A percentile compares a stretch with the other conserved stretches of the same genome.
phyloP scores from a whole-genome alignment of 2,888 invertebrate species.

The Orthosia incerta region DNA sequence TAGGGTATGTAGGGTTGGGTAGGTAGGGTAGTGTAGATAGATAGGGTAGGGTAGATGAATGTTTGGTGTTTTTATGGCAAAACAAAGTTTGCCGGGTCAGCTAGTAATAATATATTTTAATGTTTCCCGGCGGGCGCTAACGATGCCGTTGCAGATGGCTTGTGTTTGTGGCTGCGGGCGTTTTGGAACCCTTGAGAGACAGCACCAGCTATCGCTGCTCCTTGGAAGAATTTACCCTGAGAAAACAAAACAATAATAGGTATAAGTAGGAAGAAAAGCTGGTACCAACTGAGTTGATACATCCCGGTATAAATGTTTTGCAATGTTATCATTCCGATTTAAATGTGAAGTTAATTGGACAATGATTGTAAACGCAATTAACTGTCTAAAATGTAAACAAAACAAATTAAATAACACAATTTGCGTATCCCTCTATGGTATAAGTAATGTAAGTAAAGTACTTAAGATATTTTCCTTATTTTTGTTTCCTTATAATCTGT shows the following conservation, averaged over 20 bases:
- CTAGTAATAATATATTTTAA: constrained; percentile 36
- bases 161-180: constrained; percentile 64
- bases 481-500: constrained; percentile 2
- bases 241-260: constrained; percentile 24
- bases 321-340: neutral
- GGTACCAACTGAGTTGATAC: neutral
- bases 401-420: neutral
- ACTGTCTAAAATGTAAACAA: neutral
- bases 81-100: too few species aligned
- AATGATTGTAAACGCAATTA: neutral
- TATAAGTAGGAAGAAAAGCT: neutral
- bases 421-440: neutral
- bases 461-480: constrained; percentile 24
- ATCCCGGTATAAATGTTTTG: neutral
- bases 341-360: neutral
- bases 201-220: constrained; percentile 72
- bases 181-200: constrained; percentile 73
- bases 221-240: constrained; percentile 75
- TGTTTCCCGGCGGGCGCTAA: constrained; percentile 32
- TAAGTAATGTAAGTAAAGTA: neutral
- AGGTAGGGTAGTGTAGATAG: too few species aligned
- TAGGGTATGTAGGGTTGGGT: too few species aligned
- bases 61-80: too few species aligned
- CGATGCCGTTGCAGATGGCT: constrained; percentile 45
- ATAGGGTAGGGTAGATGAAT: too few species aligned